Conservation (phyloP, 1,140 invertebrate genomes). For the Halyomorpha halys region DNA sequence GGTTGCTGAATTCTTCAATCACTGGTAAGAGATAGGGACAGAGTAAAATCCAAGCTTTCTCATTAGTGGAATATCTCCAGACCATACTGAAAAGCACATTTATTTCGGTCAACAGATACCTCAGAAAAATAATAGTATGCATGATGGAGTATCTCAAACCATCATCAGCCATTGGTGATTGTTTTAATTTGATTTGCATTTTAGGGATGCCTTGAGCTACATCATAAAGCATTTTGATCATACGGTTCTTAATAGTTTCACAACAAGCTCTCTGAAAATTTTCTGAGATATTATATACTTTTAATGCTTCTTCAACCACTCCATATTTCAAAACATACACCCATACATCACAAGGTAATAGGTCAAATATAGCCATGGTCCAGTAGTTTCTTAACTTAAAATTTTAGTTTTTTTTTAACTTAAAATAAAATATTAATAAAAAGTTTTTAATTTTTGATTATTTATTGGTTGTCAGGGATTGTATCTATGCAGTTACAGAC, state of each 20-base stretch:
- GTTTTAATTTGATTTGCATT: not conserved
- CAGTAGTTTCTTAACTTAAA: too few relatives aligned
- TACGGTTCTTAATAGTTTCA: not conserved
- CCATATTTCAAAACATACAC: not conserved
- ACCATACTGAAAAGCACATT: not conserved
- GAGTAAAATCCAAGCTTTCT: not conserved
- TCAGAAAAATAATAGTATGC: not conserved
- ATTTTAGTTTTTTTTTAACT: too few relatives aligned
- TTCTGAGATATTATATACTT: not conserved
- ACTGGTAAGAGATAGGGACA: not conserved
- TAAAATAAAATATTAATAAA: too few relatives aligned
- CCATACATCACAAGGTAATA: constrained; percentile 3
- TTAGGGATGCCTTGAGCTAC: not conserved
- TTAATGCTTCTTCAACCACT: constrained; percentile 7
- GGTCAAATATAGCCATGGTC: too few relatives aligned
- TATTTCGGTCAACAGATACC: constrained; percentile 1
- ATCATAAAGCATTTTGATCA: not conserved
- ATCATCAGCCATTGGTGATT: not conserved
- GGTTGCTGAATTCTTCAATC: not conserved
- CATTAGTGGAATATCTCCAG: not conserved
- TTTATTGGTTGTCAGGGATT: too few relatives aligned
- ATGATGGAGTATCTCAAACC: not conserved
- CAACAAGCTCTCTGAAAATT: not conserved
- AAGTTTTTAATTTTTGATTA: too few relatives aligned
- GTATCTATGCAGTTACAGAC: too few relatives aligned